Evolutionary conservation across 2,888 invertebrate genomes (phyloP), one percentile per base, ranked within the genome.

Genomic region (Yponomeuta malinellus): DNA sequence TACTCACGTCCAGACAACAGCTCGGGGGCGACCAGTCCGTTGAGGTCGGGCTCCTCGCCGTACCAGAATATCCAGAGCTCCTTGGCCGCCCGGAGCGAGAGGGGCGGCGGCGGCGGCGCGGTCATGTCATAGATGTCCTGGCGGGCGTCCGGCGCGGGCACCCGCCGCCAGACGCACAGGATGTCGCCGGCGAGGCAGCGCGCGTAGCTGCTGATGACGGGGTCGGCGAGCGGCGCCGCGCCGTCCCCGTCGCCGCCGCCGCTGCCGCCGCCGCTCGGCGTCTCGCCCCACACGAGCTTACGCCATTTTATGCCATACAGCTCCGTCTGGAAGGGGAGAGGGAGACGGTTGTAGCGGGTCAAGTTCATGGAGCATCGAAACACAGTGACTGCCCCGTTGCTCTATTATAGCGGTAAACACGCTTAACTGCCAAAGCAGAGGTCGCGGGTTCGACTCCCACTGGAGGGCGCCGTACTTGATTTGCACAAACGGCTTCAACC

Each of bases 31-130:
- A 98, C 96, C 81, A 98, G 93, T 73, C 96, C 96, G 81, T 94
- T 95, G 75, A 98, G 94, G 90, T 98, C 97, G 72, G 98, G 98
- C 89, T 98, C 98, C 87, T 98, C 98, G 83, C 98, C 98, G 93
- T 99, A 99, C 99, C 99, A 99, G 93, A 99, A 99, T 88, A 99
- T 97, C 99, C 99, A 99, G 74, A 99, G 94, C 90, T 99, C 99
- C 93, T 99, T 99, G 88, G 97, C 96, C 82, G 97, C 96, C 85
- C 96, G 95, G 79, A 97, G 93, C 79, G 96, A 96, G 80, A 97
- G 94, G 76, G 97, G 96, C 83, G 96, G 96, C 83, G 95, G 95
- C 77, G 92, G 92, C 75, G 90, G 86, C 78, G 83, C 87, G 84
- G 93, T 93, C 82, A 90, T 93, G 84, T 93, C 93, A 85, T 87